Percentiles rank a stretch among this genome's conserved stretches.
Evolutionary conservation across 2,113 vertebrate genomes (phyloP).

Genomic region (Elaphurus davidianus): DNA sequence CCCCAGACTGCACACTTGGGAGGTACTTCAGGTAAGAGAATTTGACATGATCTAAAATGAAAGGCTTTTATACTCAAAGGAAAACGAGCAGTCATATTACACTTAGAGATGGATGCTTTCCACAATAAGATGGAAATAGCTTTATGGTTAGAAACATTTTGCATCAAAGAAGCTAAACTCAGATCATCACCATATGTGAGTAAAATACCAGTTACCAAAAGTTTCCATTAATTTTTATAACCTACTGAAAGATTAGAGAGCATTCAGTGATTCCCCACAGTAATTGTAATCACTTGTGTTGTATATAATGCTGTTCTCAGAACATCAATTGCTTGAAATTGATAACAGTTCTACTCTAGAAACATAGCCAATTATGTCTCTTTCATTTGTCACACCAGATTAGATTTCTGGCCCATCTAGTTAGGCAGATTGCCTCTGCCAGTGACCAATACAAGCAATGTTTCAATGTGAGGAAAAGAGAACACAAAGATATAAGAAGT

Average conservation of each 20-base stretch:
- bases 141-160: background rate
- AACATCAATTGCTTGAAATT: conserved; percentile 54
- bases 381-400: conserved; percentile 58
- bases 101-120: background rate
- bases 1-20: background rate
- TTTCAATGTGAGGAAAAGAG: background rate
- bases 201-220: conserved; percentile 14
- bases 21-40: background rate
- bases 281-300: conserved; percentile 20
- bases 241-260: background rate
- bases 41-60: background rate
- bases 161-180: background rate
- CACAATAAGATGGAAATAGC: background rate
- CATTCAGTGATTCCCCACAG: background rate
- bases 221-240: conserved; percentile 20
- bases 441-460: background rate
- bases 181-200: background rate
- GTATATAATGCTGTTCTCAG: conserved; percentile 35
- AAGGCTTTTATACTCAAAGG: background rate
- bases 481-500: background rate
- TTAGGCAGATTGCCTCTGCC: conserved; percentile 25
- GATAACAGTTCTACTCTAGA: conserved; percentile 32
- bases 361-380: conserved; percentile 37
- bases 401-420: conserved; percentile 34
- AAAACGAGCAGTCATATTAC: background rate